phyloP scores from a whole-genome alignment of 2,888 invertebrate genomes.

The Cecidostiba fungosa region DNA sequence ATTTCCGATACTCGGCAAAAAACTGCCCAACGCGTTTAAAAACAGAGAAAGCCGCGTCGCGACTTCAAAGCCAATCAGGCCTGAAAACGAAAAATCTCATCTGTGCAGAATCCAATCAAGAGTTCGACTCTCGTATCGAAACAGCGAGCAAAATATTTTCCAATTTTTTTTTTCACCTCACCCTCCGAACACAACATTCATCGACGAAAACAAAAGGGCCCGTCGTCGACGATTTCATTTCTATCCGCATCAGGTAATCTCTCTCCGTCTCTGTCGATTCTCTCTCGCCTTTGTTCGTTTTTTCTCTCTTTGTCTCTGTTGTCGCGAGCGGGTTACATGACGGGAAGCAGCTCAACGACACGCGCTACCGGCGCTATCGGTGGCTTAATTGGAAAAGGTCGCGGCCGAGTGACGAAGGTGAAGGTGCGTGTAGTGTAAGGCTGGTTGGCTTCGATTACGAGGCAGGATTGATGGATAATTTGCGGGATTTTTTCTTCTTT shows the following conservation, averaged over 20 bases:
- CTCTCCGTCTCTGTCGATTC: neutral
- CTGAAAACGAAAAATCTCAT: neutral
- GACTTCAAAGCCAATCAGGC: neutral
- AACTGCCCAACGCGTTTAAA: neutral
- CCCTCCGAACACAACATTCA: neutral
- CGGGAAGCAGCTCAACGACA: slow-evolving; percentile 12
- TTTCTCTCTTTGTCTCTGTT: neutral
- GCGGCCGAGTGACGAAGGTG: neutral
- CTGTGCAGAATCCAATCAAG: slow-evolving; percentile 7
- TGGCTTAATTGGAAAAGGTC: slow-evolving; percentile 23
- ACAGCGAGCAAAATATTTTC: slow-evolving; percentile 1
- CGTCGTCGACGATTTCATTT: slow-evolving; percentile 11
- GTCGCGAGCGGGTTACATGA: slow-evolving; percentile 9
- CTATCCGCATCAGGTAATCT: neutral
- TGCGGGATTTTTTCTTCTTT: neutral
- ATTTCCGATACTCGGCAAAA: neutral
- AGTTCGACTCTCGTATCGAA: neutral
- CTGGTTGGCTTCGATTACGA: neutral
- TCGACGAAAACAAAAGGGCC: neutral
- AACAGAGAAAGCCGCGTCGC: neutral
- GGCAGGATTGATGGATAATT: neutral
- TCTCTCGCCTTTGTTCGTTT: neutral
- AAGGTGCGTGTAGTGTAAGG: neutral
- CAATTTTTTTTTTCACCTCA: neutral
- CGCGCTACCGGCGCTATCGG: slow-evolving; percentile 16